A percentile compares a stretch with the other conserved stretches of the same genome.
Evolutionary conservation across 2,888 invertebrate species (phyloP).

Genomic region (Andrena minutula): DNA sequence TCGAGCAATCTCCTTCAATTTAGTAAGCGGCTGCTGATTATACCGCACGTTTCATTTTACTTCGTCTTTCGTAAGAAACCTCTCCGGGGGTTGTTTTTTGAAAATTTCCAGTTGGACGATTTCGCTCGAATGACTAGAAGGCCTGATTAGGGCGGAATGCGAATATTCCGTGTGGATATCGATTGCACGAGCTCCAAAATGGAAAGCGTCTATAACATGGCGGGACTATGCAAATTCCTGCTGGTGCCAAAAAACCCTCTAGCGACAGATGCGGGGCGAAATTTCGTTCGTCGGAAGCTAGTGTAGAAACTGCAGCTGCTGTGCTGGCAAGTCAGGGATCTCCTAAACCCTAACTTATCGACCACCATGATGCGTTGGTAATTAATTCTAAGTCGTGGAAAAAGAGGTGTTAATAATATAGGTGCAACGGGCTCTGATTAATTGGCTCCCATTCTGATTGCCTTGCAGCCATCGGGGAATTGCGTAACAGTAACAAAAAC

Average conservation of each 20-base stretch:
- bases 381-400: slow-evolving; percentile 44
- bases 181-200: background rate
- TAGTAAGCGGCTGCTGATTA: background rate
- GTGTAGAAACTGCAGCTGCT: slow-evolving; percentile 74
- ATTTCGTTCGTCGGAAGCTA: slow-evolving; percentile 71
- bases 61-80: background rate
- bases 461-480: background rate
- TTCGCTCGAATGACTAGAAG: too few species aligned
- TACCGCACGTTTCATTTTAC: background rate
- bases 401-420: slow-evolving; percentile 1
- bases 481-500: background rate
- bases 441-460: background rate
- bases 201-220: slow-evolving; percentile 39
- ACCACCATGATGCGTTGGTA: slow-evolving; percentile 65
- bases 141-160: too few species aligned
- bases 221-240: slow-evolving; percentile 24
- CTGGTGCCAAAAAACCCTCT: slow-evolving; percentile 62
- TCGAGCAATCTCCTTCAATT: background rate
- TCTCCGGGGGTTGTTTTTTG: background rate
- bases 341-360: slow-evolving; percentile 81
- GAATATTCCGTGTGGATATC: too few species aligned
- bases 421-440: background rate
- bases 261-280: slow-evolving; percentile 79
- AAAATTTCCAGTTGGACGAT: too few species aligned
- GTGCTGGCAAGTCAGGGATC: slow-evolving; percentile 79